phyloP scores from a whole-genome alignment of 2,113 vertebrate species.

The Trogon melanurus region DNA sequence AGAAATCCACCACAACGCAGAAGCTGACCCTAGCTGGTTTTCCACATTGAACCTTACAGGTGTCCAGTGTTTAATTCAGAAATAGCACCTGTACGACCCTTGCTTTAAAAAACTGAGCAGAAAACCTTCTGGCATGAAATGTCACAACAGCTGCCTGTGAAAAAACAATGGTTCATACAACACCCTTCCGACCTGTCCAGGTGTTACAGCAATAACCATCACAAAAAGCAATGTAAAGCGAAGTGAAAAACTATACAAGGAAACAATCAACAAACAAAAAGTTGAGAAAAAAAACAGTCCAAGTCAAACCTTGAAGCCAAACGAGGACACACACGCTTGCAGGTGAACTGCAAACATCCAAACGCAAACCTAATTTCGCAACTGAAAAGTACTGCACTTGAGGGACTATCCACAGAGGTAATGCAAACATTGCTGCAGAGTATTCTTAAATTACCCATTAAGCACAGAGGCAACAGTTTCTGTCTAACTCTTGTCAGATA shows the following conservation, averaged over 20 bases:
- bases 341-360: not conserved
- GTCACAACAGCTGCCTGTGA: not conserved
- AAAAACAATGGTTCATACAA: not conserved
- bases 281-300: not conserved
- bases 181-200: not conserved
- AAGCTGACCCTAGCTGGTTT: not conserved
- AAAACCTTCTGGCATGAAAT: not conserved
- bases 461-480: not conserved
- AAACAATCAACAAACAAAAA: not conserved
- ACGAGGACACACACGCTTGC: not conserved
- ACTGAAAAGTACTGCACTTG: not conserved
- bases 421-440: not conserved
- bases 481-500: not conserved
- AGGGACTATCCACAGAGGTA: not conserved
- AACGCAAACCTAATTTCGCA: not conserved
- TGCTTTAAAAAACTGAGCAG: conserved; percentile 11
- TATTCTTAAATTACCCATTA: not conserved
- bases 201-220: not conserved
- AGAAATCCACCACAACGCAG: not conserved
- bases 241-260: not conserved
- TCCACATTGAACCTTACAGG: not conserved
- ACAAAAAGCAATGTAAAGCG: not conserved
- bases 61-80: not conserved
- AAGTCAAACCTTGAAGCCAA: not conserved
- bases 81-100: not conserved